A percentile compares a stretch with the other conserved stretches of the same genome.
Conservation (phyloP, 2,113 vertebrate genomes). For the Colistium nudipinnis region DNA sequence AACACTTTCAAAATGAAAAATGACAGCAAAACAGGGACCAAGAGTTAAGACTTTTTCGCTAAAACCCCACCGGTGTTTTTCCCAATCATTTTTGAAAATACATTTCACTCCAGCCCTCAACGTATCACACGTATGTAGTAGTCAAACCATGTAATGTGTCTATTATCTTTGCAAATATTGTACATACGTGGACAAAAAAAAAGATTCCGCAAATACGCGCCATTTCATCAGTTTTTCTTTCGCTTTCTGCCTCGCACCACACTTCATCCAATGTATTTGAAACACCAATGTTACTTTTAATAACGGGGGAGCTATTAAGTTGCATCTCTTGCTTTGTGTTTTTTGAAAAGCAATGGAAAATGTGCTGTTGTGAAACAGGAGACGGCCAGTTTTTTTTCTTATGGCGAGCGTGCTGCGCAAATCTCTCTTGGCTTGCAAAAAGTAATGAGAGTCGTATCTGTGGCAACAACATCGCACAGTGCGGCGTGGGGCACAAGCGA, state of each 20-base stretch:
- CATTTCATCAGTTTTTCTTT: conserved; percentile 23
- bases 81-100: conserved; percentile 42
- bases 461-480: conserved; percentile 52
- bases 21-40: conserved; percentile 55
- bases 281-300: conserved; percentile 45
- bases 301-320: conserved; percentile 18
- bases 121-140: conserved; percentile 6
- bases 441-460: conserved; percentile 50
- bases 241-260: conserved; percentile 31
- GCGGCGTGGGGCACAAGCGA: conserved; percentile 51
- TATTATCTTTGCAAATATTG: conserved; percentile 21
- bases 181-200: conserved; percentile 17
- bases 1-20: conserved; percentile 77
- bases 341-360: conserved; percentile 54
- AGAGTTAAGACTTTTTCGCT: conserved; percentile 48
- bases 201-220: conserved; percentile 26
- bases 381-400: conserved; percentile 33
- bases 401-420: background rate
- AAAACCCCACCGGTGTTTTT: conserved; percentile 42
- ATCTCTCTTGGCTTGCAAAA: conserved; percentile 26
- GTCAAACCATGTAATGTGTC: conserved; percentile 3
- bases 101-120: conserved; percentile 17
- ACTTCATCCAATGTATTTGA: conserved; percentile 29
- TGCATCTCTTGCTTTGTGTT: conserved; percentile 40
- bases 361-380: conserved; percentile 46